phyloP scores from a whole-genome alignment of 1,140 invertebrate genomes.

The Chionoecetes opilio region DNA sequence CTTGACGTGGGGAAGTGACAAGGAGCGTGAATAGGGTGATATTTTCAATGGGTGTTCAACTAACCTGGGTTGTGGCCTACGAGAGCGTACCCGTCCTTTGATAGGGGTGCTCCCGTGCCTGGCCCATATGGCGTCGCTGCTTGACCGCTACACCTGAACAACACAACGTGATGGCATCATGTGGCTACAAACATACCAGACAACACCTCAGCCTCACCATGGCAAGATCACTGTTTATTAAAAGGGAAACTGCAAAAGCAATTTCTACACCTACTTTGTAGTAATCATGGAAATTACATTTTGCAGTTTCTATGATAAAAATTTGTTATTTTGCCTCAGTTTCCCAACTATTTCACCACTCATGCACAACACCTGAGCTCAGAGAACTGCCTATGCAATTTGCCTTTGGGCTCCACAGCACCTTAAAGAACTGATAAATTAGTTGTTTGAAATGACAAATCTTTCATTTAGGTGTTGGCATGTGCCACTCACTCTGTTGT shows the following conservation, averaged over 20 bases:
- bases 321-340: slow-evolving; percentile 25
- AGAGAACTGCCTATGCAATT: slow-evolving; percentile 56
- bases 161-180: slow-evolving; percentile 79
- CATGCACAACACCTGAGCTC: slow-evolving; percentile 72
- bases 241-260: not conserved
- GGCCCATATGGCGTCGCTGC: slow-evolving; percentile 91
- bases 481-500: slow-evolving; percentile 68
- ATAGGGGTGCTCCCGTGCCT: slow-evolving; percentile 95
- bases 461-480: slow-evolving; percentile 52
- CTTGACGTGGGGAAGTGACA: slow-evolving; percentile 62
- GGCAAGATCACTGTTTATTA: slow-evolving; percentile 36
- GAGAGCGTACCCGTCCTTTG: slow-evolving; percentile 94
- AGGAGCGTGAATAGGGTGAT: slow-evolving; percentile 72
- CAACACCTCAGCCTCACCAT: slow-evolving; percentile 59
- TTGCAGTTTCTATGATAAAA: slow-evolving; percentile 34
- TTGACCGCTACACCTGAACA: slow-evolving; percentile 90
- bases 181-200: slow-evolving; percentile 77
- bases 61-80: slow-evolving; percentile 80
- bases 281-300: not conserved
- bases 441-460: slow-evolving; percentile 48
- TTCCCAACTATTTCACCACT: slow-evolving; percentile 43
- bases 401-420: slow-evolving; percentile 50
- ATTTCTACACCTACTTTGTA: not conserved
- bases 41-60: slow-evolving; percentile 81
- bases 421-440: slow-evolving; percentile 52